Conservation (phyloP, 1,140 invertebrate species). For the Leptinotarsa undecemlineata region DNA sequence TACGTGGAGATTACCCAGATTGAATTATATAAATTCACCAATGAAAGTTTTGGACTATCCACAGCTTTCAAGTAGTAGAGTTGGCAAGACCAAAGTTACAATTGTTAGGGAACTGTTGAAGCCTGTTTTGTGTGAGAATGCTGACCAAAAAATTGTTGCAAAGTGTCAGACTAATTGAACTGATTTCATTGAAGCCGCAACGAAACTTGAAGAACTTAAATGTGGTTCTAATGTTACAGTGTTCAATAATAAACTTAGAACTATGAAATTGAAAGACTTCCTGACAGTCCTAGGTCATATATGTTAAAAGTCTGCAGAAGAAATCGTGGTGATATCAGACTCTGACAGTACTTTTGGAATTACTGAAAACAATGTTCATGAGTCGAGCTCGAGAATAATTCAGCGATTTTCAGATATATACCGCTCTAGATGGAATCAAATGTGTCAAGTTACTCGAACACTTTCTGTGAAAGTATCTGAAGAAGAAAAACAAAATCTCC, state of each 20-base stretch:
- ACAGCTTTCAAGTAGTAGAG: not conserved
- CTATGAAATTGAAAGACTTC: not conserved
- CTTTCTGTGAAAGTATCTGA: too few relatives aligned
- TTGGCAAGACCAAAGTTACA: not conserved
- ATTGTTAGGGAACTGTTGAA: not conserved
- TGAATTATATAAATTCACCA: not conserved
- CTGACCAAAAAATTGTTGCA: not conserved
- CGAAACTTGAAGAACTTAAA: not conserved
- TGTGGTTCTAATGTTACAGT: not conserved
- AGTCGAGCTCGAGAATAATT: too few relatives aligned
- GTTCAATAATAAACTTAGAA: not conserved
- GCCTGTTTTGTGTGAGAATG: not conserved
- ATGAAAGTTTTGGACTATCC: not conserved
- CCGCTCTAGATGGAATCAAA: too few relatives aligned
- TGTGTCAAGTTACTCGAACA: too few relatives aligned
- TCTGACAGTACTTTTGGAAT: not conserved
- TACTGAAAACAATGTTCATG: not conserved
- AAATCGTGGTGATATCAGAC: not conserved
- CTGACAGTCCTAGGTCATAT: not conserved
- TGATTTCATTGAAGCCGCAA: not conserved
- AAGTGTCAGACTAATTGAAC: not conserved
- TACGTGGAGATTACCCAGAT: not conserved
- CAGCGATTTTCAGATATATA: too few relatives aligned
- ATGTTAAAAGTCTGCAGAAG: not conserved
- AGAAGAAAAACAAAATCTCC: too few relatives aligned